Percentiles rank a stretch among this genome's conserved stretches.
These are phyloP conservation scores for Buphagus erythrorhynchus DNA, from an alignment of 2,797 vertebrate genomes.

Conservation along the genomic window DNA sequence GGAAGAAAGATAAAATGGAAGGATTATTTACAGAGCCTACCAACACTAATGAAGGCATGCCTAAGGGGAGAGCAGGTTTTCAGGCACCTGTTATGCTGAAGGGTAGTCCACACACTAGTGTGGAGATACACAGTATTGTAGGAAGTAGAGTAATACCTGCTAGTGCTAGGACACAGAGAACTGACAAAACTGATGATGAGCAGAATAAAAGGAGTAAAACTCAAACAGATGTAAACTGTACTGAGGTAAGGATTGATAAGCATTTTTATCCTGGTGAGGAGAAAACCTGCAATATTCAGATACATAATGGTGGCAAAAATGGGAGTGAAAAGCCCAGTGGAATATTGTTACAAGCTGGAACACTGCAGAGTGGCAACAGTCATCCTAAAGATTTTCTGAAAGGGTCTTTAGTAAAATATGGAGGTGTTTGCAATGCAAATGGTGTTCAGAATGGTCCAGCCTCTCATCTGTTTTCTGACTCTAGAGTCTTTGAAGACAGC, in stretches of 20 bases:
- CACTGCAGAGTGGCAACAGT: neutral
- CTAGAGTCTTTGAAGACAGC: slow-evolving; percentile 88
- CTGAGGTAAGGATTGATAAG: neutral
- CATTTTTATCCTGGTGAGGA: neutral
- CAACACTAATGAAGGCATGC: neutral
- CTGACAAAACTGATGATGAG: neutral
- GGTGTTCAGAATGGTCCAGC: neutral
- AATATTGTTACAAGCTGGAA: neutral
- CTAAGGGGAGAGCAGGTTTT: neutral
- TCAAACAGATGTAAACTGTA: neutral
- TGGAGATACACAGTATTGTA: neutral
- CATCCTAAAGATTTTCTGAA: slow-evolving; percentile 17
- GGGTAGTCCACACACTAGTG: neutral
- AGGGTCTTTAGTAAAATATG: slow-evolving; percentile 5
- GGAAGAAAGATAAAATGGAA: neutral
- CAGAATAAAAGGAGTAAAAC: neutral
- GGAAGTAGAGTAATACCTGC: neutral
- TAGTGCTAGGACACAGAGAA: neutral
- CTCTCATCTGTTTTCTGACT: slow-evolving; percentile 57
- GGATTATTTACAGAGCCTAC: neutral
- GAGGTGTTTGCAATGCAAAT: neutral
- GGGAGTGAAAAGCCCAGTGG: neutral
- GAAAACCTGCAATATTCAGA: slow-evolving; percentile 18
- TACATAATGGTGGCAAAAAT: neutral
- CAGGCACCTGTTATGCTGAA: neutral